Base-by-base conservation (phyloP, 2,888 invertebrate species). In the Zaprionus obscuricornis region DNA sequence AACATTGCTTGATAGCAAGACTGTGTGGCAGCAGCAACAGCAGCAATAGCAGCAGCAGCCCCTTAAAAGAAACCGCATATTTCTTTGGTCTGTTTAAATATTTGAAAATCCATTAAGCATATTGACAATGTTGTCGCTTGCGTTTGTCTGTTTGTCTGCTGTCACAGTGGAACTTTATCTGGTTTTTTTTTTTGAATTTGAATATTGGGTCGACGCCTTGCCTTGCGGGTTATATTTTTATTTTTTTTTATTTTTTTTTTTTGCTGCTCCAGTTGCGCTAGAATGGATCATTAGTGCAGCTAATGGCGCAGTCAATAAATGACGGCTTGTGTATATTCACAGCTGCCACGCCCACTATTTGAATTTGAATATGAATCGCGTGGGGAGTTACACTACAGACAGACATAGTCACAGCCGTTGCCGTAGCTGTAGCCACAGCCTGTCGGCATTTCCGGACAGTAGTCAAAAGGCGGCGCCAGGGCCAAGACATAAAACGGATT, bases 61-160 rank as follows among this genome's bases (percentile, higher is more conserved):
- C 13, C 45, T 42, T 36, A 39, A 59, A 46, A 52, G 59, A 45
- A 47, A 54, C 54, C 27, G 56, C 47, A 37, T 51, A 58, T 47
- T 47, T 65, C 49, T 74, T 49, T 51, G 18, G 52, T 43, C 75
- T 85, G 78, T 79, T 74, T 85, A 82, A 82, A 82, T 82, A 82
- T 82, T 85, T 82, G 85, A 85, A 85, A 85, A 85, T 82, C 82
- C 82, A 82, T 82, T 82, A 82, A 76, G 85, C 83, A 85, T 82
- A 85, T 82, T 82, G 85, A 82, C 82, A 82, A 82, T 76, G 81
- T 46, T 58, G 63, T 73, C 31, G 43, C n/a, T 52, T 36, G 50
- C 50, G 36, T 59, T 52, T 67, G 42, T 47, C 50, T 49, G 16
- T 24, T 16, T 26, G 36, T 49, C 26, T 56, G 33, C 16, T 57